Conservation (phyloP, 1,140 invertebrate genomes). For the Lepidurus packardi region DNA sequence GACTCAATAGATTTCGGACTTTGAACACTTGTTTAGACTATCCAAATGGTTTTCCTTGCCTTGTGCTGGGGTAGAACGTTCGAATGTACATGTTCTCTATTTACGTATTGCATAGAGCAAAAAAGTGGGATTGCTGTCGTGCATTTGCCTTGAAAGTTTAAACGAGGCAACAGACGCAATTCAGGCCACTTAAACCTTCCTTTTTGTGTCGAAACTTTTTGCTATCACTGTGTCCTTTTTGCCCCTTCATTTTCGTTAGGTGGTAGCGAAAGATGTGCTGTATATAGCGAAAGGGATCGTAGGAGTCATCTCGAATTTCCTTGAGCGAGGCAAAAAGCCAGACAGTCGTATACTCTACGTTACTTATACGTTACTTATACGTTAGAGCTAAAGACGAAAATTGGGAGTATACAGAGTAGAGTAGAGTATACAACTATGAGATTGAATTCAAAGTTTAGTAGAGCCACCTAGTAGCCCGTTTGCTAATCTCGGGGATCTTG, state of each 20-base stretch:
- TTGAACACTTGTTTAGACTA: neutral
- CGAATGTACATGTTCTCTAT: neutral
- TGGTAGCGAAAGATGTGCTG: neutral
- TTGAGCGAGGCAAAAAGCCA: neutral
- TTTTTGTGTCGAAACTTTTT: neutral
- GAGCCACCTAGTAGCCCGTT: neutral
- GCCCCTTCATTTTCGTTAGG: neutral
- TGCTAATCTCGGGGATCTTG: no score
- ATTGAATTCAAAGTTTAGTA: neutral
- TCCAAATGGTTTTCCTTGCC: neutral
- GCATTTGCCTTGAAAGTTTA: conserved; percentile 17
- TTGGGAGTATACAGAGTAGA: no score
- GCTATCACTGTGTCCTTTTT: neutral
- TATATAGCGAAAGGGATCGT: neutral
- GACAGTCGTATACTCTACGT: no score
- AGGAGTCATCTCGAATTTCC: conserved; percentile 4
- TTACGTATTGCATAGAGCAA: neutral
- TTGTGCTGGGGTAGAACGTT: neutral
- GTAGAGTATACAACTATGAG: no score
- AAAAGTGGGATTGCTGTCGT: neutral
- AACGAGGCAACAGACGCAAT: conserved; percentile 15
- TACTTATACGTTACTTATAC: no score
- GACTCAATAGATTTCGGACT: neutral
- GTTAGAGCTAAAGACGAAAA: no score
- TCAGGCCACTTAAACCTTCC: neutral